These are phyloP conservation scores for Zootoca vivipara DNA, from an alignment of 2,113 vertebrate species.

Conservation along the genomic window DNA sequence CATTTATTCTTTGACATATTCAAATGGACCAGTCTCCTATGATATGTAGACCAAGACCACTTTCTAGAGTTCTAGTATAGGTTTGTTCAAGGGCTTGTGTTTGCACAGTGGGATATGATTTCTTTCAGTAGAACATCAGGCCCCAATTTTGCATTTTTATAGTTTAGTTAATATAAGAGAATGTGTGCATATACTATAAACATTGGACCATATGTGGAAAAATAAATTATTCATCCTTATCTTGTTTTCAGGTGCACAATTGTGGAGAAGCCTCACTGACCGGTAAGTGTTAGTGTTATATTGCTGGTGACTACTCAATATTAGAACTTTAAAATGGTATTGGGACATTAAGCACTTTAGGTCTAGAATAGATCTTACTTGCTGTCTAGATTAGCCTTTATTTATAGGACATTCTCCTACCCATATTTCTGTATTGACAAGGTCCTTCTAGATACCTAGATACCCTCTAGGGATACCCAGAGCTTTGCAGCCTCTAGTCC, in stretches of 20 bases:
- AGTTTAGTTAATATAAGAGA: background rate
- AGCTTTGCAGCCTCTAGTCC: background rate
- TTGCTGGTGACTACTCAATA: background rate
- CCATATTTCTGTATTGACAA: background rate
- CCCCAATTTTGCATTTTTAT: background rate
- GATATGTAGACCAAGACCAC: background rate
- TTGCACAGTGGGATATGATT: background rate
- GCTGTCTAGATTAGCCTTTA: background rate
- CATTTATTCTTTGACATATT: background rate
- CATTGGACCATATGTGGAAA: background rate
- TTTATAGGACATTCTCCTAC: background rate
- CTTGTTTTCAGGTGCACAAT: constrained; percentile 75
- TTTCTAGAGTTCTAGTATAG: background rate
- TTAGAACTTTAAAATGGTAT: background rate
- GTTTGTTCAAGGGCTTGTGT: background rate
- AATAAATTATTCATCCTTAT: constrained; percentile 15
- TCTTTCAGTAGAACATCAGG: background rate
- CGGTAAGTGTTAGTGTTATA: constrained; percentile 77
- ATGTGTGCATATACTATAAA: background rate
- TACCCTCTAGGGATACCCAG: background rate
- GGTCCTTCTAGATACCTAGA: too few species aligned
- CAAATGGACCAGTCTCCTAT: background rate
- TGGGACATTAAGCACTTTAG: background rate
- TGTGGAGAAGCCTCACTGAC: constrained; percentile 84
- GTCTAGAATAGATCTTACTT: background rate